Base-by-base conservation (phyloP, 2,888 invertebrate genomes). In the Leptopilina syphax region DNA sequence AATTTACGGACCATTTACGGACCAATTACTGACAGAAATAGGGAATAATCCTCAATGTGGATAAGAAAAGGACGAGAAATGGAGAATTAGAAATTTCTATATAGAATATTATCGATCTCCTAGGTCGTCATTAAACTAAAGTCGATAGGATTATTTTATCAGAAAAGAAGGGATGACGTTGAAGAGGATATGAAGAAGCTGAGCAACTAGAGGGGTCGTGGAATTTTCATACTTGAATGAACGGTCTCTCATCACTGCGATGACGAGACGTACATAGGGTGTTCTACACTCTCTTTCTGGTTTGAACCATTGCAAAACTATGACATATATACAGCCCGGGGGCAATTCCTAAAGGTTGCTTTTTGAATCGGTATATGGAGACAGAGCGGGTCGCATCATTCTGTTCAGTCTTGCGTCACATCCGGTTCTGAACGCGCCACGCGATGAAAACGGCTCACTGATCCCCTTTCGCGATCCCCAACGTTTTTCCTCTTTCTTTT, bases 321-420 rank as follows among this genome's bases (percentile, higher is more conserved):
- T 54, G 54, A 24, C 12, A 18, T 60, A 60, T 18, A 13, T 70
- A 60, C n/a, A 73, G 73, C 73, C 73, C 34, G 41, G 73, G n/a
- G 57, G 73, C 57, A 27, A 54, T 50, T 54, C 50, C 70, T 73
- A 50, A 57, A 54, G 54, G 70, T 50, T 73, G 63, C 34, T 54
- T 57, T 73, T 73, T 73, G 73, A 73, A 73, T 73, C 73, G 41
- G 50, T 44, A 44, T 44, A 34, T 34, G 9, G 47, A 47, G 47
- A 47, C 47, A 50, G 50, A 50, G 12, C 34, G 41, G 34, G 34
- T 73, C 57, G 73, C 57, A 73, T 73, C 57, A 60, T 73, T 73
- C 73, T 60, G 73, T 60, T 73, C 73, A 73, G 57, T n/a, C 57
- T 73, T 73, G 73, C 73, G 73, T 73, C 34, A 24, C 57, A 57